Conservation (phyloP, 2,113 vertebrate species). For the Phalacrocorax carbo region DNA sequence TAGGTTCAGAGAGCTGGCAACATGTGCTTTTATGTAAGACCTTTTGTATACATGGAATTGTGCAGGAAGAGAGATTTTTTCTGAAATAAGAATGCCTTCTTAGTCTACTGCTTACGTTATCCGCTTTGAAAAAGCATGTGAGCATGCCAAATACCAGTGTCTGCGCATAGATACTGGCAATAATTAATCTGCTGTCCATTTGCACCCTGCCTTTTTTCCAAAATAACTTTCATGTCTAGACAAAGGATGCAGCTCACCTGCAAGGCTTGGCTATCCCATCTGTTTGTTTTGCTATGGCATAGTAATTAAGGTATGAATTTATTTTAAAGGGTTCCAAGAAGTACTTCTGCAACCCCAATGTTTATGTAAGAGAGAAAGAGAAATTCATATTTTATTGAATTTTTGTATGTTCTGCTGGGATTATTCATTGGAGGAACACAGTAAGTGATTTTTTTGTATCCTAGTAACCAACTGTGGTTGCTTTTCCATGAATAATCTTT, state of each 20-base stretch:
- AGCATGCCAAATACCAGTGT: neutral
- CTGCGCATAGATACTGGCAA: neutral
- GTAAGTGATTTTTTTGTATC: conserved; percentile 59
- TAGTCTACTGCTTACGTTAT: neutral
- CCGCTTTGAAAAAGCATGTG: neutral
- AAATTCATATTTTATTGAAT: conserved; percentile 63
- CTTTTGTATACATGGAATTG: neutral
- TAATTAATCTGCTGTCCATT: neutral
- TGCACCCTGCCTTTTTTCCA: neutral
- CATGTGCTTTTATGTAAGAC: neutral
- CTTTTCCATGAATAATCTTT: conserved; percentile 55
- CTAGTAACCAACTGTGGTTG: conserved; percentile 54
- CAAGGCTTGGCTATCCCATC: neutral
- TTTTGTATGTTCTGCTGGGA: conserved; percentile 58
- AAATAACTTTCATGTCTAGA: neutral
- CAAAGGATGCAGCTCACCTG: conserved; percentile 52
- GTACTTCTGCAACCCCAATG: conserved; percentile 15
- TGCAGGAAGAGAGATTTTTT: neutral
- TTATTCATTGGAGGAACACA: conserved; percentile 42
- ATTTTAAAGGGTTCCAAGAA: conserved; percentile 34
- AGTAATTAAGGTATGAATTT: conserved; percentile 36
- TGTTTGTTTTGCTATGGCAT: conserved; percentile 16
- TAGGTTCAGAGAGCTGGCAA: neutral
- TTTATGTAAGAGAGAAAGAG: conserved; percentile 34
- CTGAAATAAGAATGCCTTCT: neutral